These are phyloP conservation scores for Polyommatus iphigenia DNA, from an alignment of 2,888 invertebrate genomes.

Conservation along the genomic window DNA sequence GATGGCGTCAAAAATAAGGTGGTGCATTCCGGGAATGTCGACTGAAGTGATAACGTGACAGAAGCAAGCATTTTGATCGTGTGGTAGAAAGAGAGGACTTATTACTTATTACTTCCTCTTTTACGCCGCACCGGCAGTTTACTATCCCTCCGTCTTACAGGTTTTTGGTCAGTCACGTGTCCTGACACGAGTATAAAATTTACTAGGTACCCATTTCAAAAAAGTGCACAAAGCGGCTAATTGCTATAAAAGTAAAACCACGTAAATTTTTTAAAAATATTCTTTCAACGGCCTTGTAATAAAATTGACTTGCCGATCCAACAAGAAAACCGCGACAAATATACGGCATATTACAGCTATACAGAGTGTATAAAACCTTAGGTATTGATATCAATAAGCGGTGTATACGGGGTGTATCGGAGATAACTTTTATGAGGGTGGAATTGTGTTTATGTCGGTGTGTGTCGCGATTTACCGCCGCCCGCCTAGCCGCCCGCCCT, in stretches of 20 bases:
- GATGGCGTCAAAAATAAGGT: background rate
- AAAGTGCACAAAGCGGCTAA: too few relatives aligned
- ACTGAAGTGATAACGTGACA: background rate
- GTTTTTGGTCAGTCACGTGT: too few relatives aligned
- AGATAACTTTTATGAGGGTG: constrained; percentile 78
- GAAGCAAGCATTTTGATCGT: background rate
- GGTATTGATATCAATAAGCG: constrained; percentile 16
- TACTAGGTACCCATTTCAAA: too few relatives aligned
- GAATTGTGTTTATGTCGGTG: constrained; percentile 76
- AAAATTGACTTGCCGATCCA: background rate
- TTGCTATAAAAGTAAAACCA: too few relatives aligned
- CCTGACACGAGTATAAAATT: too few relatives aligned
- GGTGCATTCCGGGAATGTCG: background rate
- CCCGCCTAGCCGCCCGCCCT: constrained; percentile 38
- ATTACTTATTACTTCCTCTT: background rate
- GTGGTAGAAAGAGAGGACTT: too few relatives aligned
- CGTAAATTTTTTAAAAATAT: background rate
- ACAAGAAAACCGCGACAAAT: background rate
- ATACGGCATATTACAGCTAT: background rate
- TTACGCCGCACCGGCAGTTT: too few relatives aligned
- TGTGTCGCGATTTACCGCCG: constrained; percentile 66
- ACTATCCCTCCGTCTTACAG: too few relatives aligned
- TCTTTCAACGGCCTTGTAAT: background rate
- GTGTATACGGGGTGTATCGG: constrained; percentile 46
- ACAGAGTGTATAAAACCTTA: background rate